A percentile compares a stretch with the other conserved stretches of the same genome.
These are phyloP conservation scores for Siniperca scherzeri DNA, from an alignment of 2,797 vertebrate species.

Conservation along the genomic window DNA sequence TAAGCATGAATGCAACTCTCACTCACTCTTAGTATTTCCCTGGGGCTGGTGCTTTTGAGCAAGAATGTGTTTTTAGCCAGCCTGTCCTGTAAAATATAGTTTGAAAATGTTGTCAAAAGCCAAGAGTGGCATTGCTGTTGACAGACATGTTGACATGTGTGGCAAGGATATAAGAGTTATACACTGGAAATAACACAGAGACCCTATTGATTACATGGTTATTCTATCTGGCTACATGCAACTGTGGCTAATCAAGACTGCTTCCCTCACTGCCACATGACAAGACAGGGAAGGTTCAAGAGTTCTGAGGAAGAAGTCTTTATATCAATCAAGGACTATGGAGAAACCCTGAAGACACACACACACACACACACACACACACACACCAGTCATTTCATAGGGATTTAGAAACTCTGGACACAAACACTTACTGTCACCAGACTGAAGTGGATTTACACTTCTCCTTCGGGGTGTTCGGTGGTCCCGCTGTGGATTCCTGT, in stretches of 20 bases:
- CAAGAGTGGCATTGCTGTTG: background rate
- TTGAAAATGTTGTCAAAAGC: conserved; percentile 20
- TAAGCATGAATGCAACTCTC: background rate
- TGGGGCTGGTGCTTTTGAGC: conserved; percentile 12
- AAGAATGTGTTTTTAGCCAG: conserved; percentile 28
- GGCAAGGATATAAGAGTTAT: conserved; percentile 14
- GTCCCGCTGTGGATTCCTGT: background rate
- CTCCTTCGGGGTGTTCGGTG: background rate
- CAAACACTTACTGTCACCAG: background rate
- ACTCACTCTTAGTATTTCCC: conserved; percentile 2
- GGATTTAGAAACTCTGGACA: conserved; percentile 22
- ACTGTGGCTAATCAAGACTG: conserved; percentile 47
- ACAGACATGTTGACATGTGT: conserved; percentile 9
- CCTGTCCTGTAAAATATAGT: conserved; percentile 4
- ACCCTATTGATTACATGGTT: conserved; percentile 64
- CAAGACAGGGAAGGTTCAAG: background rate
- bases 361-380: background rate
- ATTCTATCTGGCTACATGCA: conserved; percentile 40
- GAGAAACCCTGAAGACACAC: conserved; percentile 5
- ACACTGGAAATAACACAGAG: conserved; percentile 41
- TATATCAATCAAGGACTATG: conserved; percentile 21
- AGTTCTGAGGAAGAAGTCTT: conserved; percentile 21
- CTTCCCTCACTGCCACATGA: conserved; percentile 39
- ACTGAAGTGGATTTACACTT: background rate
- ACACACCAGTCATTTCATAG: conserved; percentile 8